Percentiles rank a stretch among this genome's conserved stretches.
Conservation (phyloP, 2,797 vertebrate species). For the Dendrocincla fuliginosa region DNA sequence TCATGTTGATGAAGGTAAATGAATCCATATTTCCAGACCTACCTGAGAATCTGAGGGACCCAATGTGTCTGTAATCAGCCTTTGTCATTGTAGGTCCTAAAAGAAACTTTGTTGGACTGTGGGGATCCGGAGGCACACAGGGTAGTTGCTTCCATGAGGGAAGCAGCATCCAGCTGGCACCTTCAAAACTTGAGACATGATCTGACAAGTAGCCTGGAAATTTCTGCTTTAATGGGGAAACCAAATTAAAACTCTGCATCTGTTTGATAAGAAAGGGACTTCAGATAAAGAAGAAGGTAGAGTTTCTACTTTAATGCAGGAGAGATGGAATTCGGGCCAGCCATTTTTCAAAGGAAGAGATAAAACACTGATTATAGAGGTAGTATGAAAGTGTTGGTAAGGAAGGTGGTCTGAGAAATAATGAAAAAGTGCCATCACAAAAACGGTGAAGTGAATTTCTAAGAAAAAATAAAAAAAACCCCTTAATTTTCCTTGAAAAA, state of each 20-base stretch:
- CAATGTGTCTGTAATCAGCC: not conserved
- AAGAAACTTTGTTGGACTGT: not conserved
- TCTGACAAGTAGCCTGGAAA: conserved; percentile 29
- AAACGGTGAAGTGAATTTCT: not conserved
- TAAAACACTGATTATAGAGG: not conserved
- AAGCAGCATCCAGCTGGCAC: not conserved
- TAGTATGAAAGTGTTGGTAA: not conserved
- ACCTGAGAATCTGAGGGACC: not conserved
- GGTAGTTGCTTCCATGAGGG: not conserved
- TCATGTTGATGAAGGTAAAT: conserved; percentile 33
- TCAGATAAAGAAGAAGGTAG: not conserved
- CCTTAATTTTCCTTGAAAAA: not conserved
- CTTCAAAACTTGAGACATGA: not conserved
- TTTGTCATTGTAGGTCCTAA: not conserved
- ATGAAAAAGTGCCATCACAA: not conserved
- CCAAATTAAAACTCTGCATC: conserved; percentile 1
- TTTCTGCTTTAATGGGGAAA: conserved; percentile 21
- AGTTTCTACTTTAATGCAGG: not conserved
- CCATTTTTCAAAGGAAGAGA: not conserved
- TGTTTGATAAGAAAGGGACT: conserved; percentile 17
- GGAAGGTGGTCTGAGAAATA: not conserved
- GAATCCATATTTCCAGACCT: not conserved
- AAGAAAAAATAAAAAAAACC: not conserved
- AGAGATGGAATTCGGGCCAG: conserved; percentile 4
- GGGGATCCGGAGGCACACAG: not conserved